A percentile compares a stretch with the other conserved stretches of the same genome.
phyloP scores from a whole-genome alignment of 1,140 invertebrate species.

The Drosophila seguyi region DNA sequence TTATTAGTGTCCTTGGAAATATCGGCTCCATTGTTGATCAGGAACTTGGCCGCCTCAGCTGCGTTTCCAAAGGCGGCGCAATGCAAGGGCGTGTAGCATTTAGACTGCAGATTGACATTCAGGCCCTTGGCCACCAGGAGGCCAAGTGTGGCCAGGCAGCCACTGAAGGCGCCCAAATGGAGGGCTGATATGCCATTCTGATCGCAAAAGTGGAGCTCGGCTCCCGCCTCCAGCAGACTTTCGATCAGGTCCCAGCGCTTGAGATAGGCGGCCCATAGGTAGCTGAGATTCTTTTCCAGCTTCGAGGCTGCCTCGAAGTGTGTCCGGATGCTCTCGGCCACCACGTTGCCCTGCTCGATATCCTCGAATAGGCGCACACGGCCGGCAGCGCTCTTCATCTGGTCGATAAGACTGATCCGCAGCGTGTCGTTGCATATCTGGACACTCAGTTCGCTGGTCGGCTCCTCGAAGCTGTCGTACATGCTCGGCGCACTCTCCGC shows the following conservation, averaged over 20 bases:
- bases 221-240: slow-evolving; percentile 87
- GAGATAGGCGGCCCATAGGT: slow-evolving; percentile 90
- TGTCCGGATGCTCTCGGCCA: slow-evolving; percentile 86
- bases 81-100: slow-evolving; percentile 91
- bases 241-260: slow-evolving; percentile 89
- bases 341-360: slow-evolving; percentile 88
- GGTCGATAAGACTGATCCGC: slow-evolving; percentile 89
- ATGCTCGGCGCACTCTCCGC: slow-evolving; percentile 90
- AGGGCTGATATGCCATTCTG: slow-evolving; percentile 89
- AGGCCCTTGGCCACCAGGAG: slow-evolving; percentile 89
- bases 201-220: slow-evolving; percentile 89
- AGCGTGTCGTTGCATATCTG: slow-evolving; percentile 91
- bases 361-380: slow-evolving; percentile 89
- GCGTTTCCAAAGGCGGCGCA: slow-evolving; percentile 93
- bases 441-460: slow-evolving; percentile 89
- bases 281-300: slow-evolving; percentile 89
- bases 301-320: slow-evolving; percentile 87
- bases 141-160: slow-evolving; percentile 89
- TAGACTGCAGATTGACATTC: slow-evolving; percentile 89
- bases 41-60: slow-evolving; percentile 89
- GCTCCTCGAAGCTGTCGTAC: slow-evolving; percentile 91
- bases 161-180: slow-evolving; percentile 91
- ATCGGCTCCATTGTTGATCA: slow-evolving; percentile 89
- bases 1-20: slow-evolving; percentile 87
- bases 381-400: slow-evolving; percentile 89